Conservation (phyloP, 2,113 vertebrate species). For the Siniperca chuatsi region DNA sequence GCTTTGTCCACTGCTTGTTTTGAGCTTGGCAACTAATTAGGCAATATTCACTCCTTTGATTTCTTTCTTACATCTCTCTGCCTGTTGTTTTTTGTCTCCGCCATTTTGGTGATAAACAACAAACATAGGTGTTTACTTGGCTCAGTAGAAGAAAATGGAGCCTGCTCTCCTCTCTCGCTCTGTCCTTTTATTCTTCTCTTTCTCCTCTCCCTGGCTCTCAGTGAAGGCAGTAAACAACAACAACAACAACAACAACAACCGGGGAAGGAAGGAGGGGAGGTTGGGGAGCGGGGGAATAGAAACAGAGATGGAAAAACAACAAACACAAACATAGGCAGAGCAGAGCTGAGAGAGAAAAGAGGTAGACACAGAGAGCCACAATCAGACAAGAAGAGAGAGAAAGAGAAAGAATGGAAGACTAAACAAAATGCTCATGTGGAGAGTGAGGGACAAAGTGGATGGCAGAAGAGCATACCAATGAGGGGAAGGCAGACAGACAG, state of each 20-base stretch:
- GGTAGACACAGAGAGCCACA: conserved; percentile 66
- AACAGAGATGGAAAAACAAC: conserved; percentile 61
- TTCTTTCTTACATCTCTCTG: conserved; percentile 37
- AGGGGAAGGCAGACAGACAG: conserved; percentile 66
- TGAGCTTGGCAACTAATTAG: conserved; percentile 37
- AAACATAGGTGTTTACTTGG: conserved; percentile 77
- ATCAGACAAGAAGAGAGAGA: conserved; percentile 58
- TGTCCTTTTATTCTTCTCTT: conserved; percentile 57
- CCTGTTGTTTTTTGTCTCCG: conserved; percentile 55
- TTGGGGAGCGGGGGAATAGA: conserved; percentile 60
- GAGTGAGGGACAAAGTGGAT: conserved; percentile 72
- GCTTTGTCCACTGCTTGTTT: conserved; percentile 51
- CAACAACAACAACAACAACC: conserved; percentile 78
- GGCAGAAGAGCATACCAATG: conserved; percentile 72
- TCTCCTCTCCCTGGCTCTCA: conserved; percentile 59
- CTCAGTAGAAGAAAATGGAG: conserved; percentile 74
- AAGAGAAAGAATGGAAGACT: conserved; percentile 41
- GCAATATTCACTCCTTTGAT: conserved; percentile 43
- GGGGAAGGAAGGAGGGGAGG: conserved; percentile 49
- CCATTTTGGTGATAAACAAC: conserved; percentile 79
- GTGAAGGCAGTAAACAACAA: conserved; percentile 83
- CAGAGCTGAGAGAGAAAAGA: conserved; percentile 62
- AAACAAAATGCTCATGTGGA: conserved; percentile 66
- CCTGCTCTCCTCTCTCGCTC: conserved; percentile 39
- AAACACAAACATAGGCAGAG: conserved; percentile 57